Evolutionary conservation across 2,113 vertebrate genomes (phyloP).

Genomic region (Axis porcinus): DNA sequence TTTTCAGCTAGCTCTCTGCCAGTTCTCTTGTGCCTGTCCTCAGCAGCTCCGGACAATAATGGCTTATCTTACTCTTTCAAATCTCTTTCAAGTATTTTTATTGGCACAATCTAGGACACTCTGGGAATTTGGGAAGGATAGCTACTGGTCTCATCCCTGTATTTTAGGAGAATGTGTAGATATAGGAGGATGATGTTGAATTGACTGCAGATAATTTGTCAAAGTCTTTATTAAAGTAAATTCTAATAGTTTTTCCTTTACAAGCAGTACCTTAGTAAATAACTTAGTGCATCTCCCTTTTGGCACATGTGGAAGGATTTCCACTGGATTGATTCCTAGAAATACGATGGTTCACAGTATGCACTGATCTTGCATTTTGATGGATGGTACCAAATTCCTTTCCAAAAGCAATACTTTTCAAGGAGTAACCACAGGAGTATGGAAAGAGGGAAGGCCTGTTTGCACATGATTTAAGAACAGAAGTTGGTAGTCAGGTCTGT

Average conservation of each 20-base stretch:
- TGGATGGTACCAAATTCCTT: not conserved
- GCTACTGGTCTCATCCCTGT: not conserved
- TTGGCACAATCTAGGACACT: not conserved
- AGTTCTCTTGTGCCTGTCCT: not conserved
- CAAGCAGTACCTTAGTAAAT: not conserved
- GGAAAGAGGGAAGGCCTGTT: not conserved
- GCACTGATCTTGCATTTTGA: not conserved
- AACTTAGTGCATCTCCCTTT: not conserved
- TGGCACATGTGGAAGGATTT: not conserved
- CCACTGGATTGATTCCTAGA: not conserved
- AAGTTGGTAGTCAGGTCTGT: not conserved
- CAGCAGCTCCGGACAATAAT: not conserved
- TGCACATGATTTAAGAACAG: not conserved
- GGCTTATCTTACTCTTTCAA: not conserved
- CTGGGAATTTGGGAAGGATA: not conserved
- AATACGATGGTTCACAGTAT: not conserved
- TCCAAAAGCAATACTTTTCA: not conserved
- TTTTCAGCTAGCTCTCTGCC: not conserved
- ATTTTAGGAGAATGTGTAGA: not conserved
- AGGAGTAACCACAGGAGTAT: not conserved
- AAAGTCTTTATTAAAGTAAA: not conserved
- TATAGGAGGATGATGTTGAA: not conserved
- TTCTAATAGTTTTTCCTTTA: not conserved
- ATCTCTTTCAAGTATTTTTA: constrained; percentile 4
- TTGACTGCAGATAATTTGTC: not conserved